Conservation (phyloP, 35 echinoderm and acorn worm species). For the Holothuria glaberrima region DNA sequence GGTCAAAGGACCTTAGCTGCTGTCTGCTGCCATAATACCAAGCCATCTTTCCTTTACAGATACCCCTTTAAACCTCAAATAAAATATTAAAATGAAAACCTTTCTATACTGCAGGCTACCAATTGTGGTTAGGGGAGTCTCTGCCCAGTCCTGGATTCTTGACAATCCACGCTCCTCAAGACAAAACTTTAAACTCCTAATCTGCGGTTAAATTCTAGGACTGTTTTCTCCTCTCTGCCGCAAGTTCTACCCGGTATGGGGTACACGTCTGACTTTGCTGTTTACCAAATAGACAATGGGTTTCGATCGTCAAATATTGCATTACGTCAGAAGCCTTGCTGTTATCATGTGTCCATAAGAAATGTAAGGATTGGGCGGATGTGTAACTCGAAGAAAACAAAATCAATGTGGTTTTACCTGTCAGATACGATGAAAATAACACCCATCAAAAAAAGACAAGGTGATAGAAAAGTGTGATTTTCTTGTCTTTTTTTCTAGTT, state of each 20-base stretch:
- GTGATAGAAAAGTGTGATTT: background rate
- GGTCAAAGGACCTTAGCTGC: no score
- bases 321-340: slow-evolving; percentile 32
- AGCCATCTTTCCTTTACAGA: no score
- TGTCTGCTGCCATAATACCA: no score
- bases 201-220: slow-evolving; percentile 13
- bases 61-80: no score
- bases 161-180: slow-evolving; percentile 4
- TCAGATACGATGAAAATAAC: background rate
- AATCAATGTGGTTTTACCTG: slow-evolving; percentile 44
- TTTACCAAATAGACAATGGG: slow-evolving; percentile 38
- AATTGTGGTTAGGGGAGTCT: slow-evolving; percentile 12
- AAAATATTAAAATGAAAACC: no score
- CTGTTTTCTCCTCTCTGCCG: slow-evolving; percentile 1
- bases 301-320: slow-evolving; percentile 29
- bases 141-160: background rate
- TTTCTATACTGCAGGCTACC: slow-evolving; percentile 13
- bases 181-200: slow-evolving; percentile 8
- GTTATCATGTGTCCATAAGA: background rate
- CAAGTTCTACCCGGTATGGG: slow-evolving; percentile 7
- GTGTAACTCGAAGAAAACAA: background rate
- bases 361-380: no score
- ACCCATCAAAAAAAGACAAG: background rate
- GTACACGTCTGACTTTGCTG: slow-evolving; percentile 1
- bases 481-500: no score